Evolutionary conservation across 2,113 vertebrate species (phyloP), one percentile per base, ranked within the genome.

Genomic region (Syngnathus typhle): DNA sequence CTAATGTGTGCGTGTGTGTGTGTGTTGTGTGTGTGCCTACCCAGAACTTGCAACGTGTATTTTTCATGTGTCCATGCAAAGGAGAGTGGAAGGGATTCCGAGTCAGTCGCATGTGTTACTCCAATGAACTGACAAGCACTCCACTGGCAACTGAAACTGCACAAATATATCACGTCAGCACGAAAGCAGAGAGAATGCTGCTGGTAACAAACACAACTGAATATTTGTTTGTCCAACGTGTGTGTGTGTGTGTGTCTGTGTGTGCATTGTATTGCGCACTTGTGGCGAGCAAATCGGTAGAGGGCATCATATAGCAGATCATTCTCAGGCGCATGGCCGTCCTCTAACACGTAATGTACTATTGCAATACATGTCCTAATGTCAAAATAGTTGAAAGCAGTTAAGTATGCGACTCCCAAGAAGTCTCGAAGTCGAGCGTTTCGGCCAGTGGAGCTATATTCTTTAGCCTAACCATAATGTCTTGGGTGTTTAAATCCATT

Each of bases 91-190:
- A 32, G 77, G 66, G 70, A 58, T 65, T 23, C 16, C 18, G 1
- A 41, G 66, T 87, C 85, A 84, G 88, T 71, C 54, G 74, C 73
- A 79, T 65, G 68, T 79, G 86, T 87, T 86, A 86, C 84, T 84
- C 78, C 32, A 71, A 80, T 82, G 78, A 82, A 87, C 79, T 32
- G 81, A 87, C 78, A 62, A 80, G 69, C 77, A 85, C 84, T 81
- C 77, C 77, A 88, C 88, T 78, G 77, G 78, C 75, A 84, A 84
- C 83, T 80, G 67, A 78, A 86, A 86, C 86, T 74, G 77, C 80
- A 89, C 83, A 83, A 82, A 88, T 60, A 60, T 59, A 86, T 75
- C 81, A 89, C 85, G 78, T 85, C 80, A 75, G 85, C 83, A 88
- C 82, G 55, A 84, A 84, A 83, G 84, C 83, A 87, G 82, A 81